phyloP scores from a whole-genome alignment of 2,888 invertebrate species.

The Erebia aethiops region DNA sequence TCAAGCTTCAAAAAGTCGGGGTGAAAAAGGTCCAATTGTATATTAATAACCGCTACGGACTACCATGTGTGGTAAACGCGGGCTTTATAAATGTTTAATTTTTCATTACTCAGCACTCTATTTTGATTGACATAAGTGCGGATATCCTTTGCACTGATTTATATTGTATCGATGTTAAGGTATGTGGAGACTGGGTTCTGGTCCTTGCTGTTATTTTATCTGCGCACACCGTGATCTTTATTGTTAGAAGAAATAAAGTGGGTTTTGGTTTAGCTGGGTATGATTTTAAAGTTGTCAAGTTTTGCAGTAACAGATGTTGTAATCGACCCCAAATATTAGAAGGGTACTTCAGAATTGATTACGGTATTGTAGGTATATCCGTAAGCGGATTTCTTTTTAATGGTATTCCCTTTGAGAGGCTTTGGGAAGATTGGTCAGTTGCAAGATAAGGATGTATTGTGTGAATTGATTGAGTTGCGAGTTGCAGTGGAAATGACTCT shows the following conservation, averaged over 20 bases:
- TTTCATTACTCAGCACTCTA: constrained; percentile 20
- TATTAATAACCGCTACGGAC: constrained; percentile 47
- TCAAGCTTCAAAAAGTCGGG: constrained; percentile 33
- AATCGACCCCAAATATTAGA: constrained; percentile 69
- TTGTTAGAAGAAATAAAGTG: not conserved
- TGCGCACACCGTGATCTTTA: constrained; percentile 37
- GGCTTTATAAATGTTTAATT: constrained; percentile 36
- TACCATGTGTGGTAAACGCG: constrained; percentile 45
- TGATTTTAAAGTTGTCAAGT: constrained; percentile 41
- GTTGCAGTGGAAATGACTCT: constrained; percentile 19
- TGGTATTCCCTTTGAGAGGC: constrained; percentile 58
- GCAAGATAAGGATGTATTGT: constrained; percentile 45
- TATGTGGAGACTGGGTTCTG: constrained; percentile 48
- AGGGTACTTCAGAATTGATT: constrained; percentile 75
- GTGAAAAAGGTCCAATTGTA: constrained; percentile 44
- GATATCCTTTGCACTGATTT: constrained; percentile 24
- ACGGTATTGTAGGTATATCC: constrained; percentile 62
- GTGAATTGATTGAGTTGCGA: constrained; percentile 43
- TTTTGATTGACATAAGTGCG: constrained; percentile 23
- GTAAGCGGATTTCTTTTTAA: constrained; percentile 77
- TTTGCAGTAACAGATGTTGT: constrained; percentile 70
- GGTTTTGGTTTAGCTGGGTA: constrained; percentile 5
- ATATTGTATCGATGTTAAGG: constrained; percentile 37
- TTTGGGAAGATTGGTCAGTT: constrained; percentile 44
- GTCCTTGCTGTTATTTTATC: constrained; percentile 14